Conservation (phyloP, 2,888 invertebrate species). For the Ophraella communa region DNA sequence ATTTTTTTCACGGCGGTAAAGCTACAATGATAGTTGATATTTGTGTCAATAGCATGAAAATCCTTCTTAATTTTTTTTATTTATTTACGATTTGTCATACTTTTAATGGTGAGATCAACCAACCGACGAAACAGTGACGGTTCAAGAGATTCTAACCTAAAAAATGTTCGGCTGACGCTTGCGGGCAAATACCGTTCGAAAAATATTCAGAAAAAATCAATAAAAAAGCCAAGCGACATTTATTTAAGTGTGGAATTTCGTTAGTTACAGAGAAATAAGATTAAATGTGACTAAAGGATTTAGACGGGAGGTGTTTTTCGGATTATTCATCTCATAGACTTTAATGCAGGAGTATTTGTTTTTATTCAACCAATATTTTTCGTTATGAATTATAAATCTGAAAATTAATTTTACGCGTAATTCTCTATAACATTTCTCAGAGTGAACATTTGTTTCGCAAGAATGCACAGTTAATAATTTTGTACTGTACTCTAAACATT, state of each 20-base stretch:
- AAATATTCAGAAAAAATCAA: slow-evolving; percentile 22
- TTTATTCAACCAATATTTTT: slow-evolving; percentile 11
- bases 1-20: slow-evolving; percentile 10
- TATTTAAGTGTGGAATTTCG: slow-evolving; percentile 28
- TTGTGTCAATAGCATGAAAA: slow-evolving; percentile 50
- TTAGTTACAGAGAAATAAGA: slow-evolving; percentile 24
- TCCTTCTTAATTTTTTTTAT: slow-evolving; percentile 36
- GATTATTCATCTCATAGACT: slow-evolving; percentile 1
- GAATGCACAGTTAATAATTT: no score
- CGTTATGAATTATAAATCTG: neutral
- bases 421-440: no score
- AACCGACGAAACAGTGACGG: slow-evolving; percentile 40
- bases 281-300: slow-evolving; percentile 28
- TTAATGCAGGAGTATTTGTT: slow-evolving; percentile 15
- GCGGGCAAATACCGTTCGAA: slow-evolving; percentile 30
- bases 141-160: slow-evolving; percentile 33
- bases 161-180: slow-evolving; percentile 24
- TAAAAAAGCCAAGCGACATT: slow-evolving; percentile 25
- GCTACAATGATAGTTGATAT: slow-evolving; percentile 44
- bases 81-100: slow-evolving; percentile 42
- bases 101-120: slow-evolving; percentile 41
- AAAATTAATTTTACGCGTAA: neutral
- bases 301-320: slow-evolving; percentile 6
- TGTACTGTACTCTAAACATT: no score
- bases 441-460: no score